Evolutionary conservation across 2,797 vertebrate species (phyloP).

Genomic region (Adrianichthys oophorus): DNA sequence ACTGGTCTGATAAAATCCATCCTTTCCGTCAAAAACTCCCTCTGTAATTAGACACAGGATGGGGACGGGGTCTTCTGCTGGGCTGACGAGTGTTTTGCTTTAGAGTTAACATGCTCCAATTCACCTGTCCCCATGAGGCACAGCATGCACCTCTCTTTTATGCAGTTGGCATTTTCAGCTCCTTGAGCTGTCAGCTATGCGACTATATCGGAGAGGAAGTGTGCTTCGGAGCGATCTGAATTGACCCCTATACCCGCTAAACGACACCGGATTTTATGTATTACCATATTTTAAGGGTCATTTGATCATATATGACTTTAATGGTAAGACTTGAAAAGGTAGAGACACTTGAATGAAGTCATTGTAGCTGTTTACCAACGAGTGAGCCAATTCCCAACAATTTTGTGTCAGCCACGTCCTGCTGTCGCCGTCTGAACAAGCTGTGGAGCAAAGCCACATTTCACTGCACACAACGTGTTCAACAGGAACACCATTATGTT

Average conservation of each 20-base stretch:
- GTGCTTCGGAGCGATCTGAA: slow-evolving; percentile 51
- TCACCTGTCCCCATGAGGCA: slow-evolving; percentile 70
- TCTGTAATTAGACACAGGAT: slow-evolving; percentile 57
- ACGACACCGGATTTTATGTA: slow-evolving; percentile 45
- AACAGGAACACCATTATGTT: slow-evolving; percentile 49
- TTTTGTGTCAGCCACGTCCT: slow-evolving; percentile 50
- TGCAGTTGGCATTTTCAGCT: slow-evolving; percentile 46
- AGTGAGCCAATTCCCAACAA: slow-evolving; percentile 50
- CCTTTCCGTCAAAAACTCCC: slow-evolving; percentile 27
- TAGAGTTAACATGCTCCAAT: slow-evolving; percentile 72
- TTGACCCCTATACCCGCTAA: slow-evolving; percentile 24
- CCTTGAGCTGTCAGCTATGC: slow-evolving; percentile 50
- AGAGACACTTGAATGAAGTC: slow-evolving; percentile 33
- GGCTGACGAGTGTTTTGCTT: slow-evolving; percentile 66
- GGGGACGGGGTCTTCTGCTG: slow-evolving; percentile 55
- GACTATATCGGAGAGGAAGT: slow-evolving; percentile 50
- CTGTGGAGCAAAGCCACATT: slow-evolving; percentile 51
- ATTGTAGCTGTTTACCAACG: slow-evolving; percentile 29
- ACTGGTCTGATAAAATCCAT: too few relatives aligned
- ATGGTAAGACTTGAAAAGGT: slow-evolving; percentile 27
- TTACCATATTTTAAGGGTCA: slow-evolving; percentile 29
- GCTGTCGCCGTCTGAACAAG: slow-evolving; percentile 45
- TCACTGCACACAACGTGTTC: slow-evolving; percentile 55
- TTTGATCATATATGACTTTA: neutral
- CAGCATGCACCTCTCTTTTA: slow-evolving; percentile 46